phyloP scores from a whole-genome alignment of 1,140 invertebrate genomes.

The Drosophila takahashii region DNA sequence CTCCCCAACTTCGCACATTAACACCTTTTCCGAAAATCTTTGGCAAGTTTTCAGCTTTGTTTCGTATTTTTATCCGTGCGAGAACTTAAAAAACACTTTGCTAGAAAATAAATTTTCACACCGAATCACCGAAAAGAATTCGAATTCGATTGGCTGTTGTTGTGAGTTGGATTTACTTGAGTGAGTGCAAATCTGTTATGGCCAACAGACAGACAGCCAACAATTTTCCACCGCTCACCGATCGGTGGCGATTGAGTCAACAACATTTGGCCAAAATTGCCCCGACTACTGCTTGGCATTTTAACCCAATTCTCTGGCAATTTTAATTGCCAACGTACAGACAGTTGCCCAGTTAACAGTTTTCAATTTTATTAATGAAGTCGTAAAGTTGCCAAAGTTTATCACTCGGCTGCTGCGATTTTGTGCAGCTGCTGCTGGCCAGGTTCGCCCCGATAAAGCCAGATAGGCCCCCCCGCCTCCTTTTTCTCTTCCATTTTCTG shows the following conservation, averaged over 20 bases:
- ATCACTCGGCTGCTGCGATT: conserved; percentile 41
- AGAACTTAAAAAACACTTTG: conserved; percentile 21
- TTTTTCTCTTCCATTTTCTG: neutral
- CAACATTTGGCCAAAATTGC: conserved; percentile 19
- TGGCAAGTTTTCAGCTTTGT: conserved; percentile 19
- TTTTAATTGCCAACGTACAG: conserved; percentile 40
- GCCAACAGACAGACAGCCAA: conserved; percentile 21
- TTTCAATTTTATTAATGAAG: conserved; percentile 46
- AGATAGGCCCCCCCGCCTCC: neutral
- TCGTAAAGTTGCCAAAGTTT: conserved; percentile 45
- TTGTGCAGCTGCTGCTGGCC: conserved; percentile 17
- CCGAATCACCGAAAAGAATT: conserved; percentile 6
- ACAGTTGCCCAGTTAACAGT: conserved; percentile 15
- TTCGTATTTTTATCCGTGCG: conserved; percentile 5
- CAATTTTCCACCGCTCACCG: neutral
- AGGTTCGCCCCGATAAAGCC: conserved; percentile 2
- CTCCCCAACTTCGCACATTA: conserved; percentile 21
- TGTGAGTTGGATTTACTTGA: conserved; percentile 2
- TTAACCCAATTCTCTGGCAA: conserved; percentile 46
- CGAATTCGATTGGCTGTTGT: neutral
- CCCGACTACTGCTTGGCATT: conserved; percentile 25
- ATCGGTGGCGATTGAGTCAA: conserved; percentile 11
- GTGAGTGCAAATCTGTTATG: conserved; percentile 31
- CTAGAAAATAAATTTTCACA: conserved; percentile 2
- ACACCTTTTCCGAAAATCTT: conserved; percentile 25